Base-by-base conservation (phyloP, 2,888 invertebrate genomes). In the Pseudoips prasinana region DNA sequence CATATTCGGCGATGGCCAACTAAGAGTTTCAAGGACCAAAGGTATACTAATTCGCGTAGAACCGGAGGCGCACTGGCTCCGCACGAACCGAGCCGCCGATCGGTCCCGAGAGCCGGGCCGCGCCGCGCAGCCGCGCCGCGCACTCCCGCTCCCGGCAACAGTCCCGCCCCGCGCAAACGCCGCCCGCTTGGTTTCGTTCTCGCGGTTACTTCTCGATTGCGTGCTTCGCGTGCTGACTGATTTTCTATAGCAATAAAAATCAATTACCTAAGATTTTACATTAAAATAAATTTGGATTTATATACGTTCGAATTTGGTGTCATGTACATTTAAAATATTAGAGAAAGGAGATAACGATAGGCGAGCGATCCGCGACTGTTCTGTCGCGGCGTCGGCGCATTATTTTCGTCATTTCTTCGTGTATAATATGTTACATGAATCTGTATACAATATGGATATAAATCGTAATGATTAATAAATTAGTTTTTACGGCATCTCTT, bases 351-450 rank as follows among this genome's bases (percentile, higher is more conserved):
- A 77, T 85, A 84, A 85, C 79, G 88, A 86, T 85, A 84, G 80
- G 85, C 81, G 78, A 76, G 70, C 76, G 81, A 70, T 56, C 79
- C 82, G 82, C 75, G 83, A 73, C 77, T 46, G 53, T 56, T 49
- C 46, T 62, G 77, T 77, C 76, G 79, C 78, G 77, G 78, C 59
- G 64, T 79, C 81, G 81, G 70, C 82, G 84, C 81, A 77, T 74
- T 87, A 82, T 84, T 86, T 86, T 89, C 87, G 87, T 86, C 87
- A 83, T 83, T 87, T 87, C 85, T 90, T 88, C 88, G 90, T 90
- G 90, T 90, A 89, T 90, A 86, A 89, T 89, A 90, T 89, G 90
- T 90, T 91, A 91, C 91, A 90, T 90, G 89, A 90, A 90, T 88
- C 90, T 90, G 90, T 90, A 89, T 86, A 89, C 87, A 87, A 89